These are phyloP conservation scores for Corvus cornix DNA, from an alignment of 2,113 vertebrate genomes.

Conservation along the genomic window DNA sequence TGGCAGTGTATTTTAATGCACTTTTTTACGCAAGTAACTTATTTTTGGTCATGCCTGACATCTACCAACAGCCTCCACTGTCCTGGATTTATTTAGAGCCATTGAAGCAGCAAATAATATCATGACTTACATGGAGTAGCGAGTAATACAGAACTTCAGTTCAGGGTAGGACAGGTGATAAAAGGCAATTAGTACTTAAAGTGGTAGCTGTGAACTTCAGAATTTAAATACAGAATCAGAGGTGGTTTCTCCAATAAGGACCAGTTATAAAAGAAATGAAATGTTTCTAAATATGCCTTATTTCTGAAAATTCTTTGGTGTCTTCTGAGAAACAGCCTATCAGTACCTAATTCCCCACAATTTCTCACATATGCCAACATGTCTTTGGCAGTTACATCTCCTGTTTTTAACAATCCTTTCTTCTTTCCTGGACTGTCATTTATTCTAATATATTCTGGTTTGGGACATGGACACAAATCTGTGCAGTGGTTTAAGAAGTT, in stretches of 20 bases:
- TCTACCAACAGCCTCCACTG: neutral
- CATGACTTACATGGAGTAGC: neutral
- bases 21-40: neutral
- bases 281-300: neutral
- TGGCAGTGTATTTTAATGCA: neutral
- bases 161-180: neutral
- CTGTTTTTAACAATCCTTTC: neutral
- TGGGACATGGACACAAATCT: neutral
- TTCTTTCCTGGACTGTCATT: neutral
- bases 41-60: neutral
- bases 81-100: neutral
- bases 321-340: neutral
- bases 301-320: neutral
- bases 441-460: neutral
- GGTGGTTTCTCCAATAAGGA: neutral
- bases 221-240: neutral
- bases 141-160: neutral
- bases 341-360: neutral
- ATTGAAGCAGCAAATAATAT: neutral
- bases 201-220: neutral
- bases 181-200: neutral
- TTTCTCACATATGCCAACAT: neutral
- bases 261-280: neutral
- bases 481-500: neutral
- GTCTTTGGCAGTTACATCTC: neutral